A percentile compares a stretch with the other conserved stretches of the same genome.
Conservation (phyloP, 1,140 invertebrate species). For the Euura saliciscinereae region DNA sequence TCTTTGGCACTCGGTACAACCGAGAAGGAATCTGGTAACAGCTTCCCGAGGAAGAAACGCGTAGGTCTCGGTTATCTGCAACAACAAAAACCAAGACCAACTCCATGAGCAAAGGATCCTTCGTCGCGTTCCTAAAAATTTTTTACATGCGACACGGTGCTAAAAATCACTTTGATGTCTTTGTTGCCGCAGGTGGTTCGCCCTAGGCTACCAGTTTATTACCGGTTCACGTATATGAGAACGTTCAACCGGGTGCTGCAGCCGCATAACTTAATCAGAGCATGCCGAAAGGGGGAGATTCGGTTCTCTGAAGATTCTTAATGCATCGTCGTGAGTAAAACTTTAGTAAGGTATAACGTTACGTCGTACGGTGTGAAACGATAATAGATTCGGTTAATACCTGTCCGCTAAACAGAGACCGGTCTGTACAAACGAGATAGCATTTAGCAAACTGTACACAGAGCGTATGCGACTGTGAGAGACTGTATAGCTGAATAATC, state of each 20-base stretch:
- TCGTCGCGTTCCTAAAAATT: neutral
- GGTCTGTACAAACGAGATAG: no score
- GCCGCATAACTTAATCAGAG: conserved; percentile 53
- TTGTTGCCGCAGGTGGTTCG: conserved; percentile 31
- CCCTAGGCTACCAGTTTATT: conserved; percentile 35
- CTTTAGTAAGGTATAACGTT: conserved; percentile 19
- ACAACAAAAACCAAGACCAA: conserved; percentile 41
- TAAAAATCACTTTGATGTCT: conserved; percentile 43
- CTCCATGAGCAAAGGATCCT: neutral
- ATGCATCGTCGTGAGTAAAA: no score
- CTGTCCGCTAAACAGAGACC: conserved; percentile 19
- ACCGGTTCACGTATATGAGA: conserved; percentile 49
- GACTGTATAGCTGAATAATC: no score
- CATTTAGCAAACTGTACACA: conserved; percentile 27
- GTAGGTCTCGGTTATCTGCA: conserved; percentile 93
- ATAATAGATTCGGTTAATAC: conserved; percentile 49
- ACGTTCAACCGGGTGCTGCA: conserved; percentile 42
- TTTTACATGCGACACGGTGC: neutral
- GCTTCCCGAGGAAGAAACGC: conserved; percentile 94
- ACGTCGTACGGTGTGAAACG: conserved; percentile 38
- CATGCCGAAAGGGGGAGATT: conserved; percentile 7
- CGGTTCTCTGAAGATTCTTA: no score
- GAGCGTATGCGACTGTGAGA: conserved; percentile 19
- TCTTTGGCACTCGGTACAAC: conserved; percentile 91
- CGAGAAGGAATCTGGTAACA: conserved; percentile 91